Evolutionary conservation across 2,888 invertebrate genomes (phyloP), one percentile per base, ranked within the genome.

Genomic region (Portevinia maculata): DNA sequence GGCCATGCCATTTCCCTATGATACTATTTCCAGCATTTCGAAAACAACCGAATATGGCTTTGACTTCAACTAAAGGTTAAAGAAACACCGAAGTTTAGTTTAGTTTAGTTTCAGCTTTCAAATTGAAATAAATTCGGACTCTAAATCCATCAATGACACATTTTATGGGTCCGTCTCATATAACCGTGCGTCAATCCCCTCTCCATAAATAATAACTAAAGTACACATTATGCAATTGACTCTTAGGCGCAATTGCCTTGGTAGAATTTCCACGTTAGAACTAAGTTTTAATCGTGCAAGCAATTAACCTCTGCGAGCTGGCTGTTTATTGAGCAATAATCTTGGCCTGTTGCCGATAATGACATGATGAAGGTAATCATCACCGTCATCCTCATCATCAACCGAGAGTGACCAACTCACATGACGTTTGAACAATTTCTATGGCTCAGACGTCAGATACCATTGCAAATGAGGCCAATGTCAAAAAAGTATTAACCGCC

Each of bases 401-500:
- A 24, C 15, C 11, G 7, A 9, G 15, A 37, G 9, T 64, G 17
- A 37, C 50, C 24, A 64, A 24, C 24, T 15, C 6, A 9, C 11
- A 48, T 24, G 34, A 48, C 15, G 34, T 1, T 50, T 64, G 48
- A 34, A 52, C 30, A 19, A n/a, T 55, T 19, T 46, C 17, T 41
- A 17, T 4, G 11, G 15, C 3, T 39, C n/a, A n/a, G n/a, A n/a
- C n/a, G n/a, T 6, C 1, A 37, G 4, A 34, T 48, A 13, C 55
- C 46, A 46, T 34, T 46, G 21, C 32, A 55, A 41, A 44, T 34
- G 21, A 21, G 46, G 15, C 46, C 34, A 67, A 41, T 53, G 41
- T 9, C 41, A 55, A n/a, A 32, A 21, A 24, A 44, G 17, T 44
- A 17, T 44, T 41, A 30, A 30, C 39, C 13, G 39, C 39, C 15